Percentiles rank a stretch among this genome's conserved stretches.
phyloP scores from a whole-genome alignment of 1,140 invertebrate species.

The Drosophila bocki region DNA sequence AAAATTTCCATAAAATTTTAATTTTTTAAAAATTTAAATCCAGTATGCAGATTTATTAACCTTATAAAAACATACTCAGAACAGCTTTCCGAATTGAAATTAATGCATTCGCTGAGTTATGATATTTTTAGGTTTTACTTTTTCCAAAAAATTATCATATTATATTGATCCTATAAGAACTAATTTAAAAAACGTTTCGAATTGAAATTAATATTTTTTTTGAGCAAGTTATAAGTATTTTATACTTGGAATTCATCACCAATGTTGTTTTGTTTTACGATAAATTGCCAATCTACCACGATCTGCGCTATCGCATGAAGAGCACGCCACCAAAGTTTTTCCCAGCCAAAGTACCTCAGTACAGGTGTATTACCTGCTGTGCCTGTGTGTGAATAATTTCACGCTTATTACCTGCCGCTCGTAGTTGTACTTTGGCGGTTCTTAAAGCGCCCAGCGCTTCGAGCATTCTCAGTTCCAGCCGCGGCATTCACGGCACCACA shows the following conservation, averaged over 20 bases:
- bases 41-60: no score
- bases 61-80: background rate
- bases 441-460: slow-evolving; percentile 67
- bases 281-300: slow-evolving; percentile 6
- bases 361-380: background rate
- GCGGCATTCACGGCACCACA: slow-evolving; percentile 76
- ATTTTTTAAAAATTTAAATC: no score
- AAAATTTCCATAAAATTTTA: no score
- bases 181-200: no score
- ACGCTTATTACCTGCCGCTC: slow-evolving; percentile 57
- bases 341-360: background rate
- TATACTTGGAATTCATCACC: no score
- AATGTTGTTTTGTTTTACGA: no score
- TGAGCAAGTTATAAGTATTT: no score
- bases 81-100: background rate
- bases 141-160: no score
- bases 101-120: no score
- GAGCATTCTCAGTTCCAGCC: slow-evolving; percentile 68
- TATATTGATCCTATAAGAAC: no score
- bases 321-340: slow-evolving; percentile 25
- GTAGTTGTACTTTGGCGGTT: slow-evolving; percentile 60
- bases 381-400: slow-evolving; percentile 53
- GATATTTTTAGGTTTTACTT: no score
- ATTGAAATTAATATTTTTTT: no score
- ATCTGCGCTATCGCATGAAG: slow-evolving; percentile 18